Conservation (phyloP, 2,113 vertebrate genomes). For the Boleophthalmus pectinirostris region DNA sequence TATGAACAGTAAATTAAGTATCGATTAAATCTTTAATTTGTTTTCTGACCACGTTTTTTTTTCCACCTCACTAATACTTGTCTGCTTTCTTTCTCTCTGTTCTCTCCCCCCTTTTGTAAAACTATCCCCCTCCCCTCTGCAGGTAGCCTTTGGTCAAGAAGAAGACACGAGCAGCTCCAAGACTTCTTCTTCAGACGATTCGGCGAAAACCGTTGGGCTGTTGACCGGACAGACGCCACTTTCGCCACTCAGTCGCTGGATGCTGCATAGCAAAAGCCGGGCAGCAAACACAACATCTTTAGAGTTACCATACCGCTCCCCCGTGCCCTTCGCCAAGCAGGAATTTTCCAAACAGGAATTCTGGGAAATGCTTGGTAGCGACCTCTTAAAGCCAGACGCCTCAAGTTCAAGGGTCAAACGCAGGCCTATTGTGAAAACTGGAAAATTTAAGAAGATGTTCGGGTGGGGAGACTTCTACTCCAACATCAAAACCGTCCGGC, state of each 20-base stretch:
- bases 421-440: slow-evolving; percentile 80
- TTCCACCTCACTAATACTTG: slow-evolving; percentile 51
- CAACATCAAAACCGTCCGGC: slow-evolving; percentile 97
- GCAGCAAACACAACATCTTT: slow-evolving; percentile 79
- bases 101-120: slow-evolving; percentile 4
- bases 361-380: slow-evolving; percentile 83
- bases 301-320: slow-evolving; percentile 83
- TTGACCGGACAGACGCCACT: slow-evolving; percentile 70
- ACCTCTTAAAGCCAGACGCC: slow-evolving; percentile 72
- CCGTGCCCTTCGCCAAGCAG: slow-evolving; percentile 78
- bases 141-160: slow-evolving; percentile 80
- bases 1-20: slow-evolving; percentile 71
- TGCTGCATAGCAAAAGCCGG: slow-evolving; percentile 77
- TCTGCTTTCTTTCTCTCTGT: slow-evolving; percentile 37
- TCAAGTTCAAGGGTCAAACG: slow-evolving; percentile 78
- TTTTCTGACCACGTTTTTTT: slow-evolving; percentile 55
- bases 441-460: slow-evolving; percentile 93
- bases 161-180: slow-evolving; percentile 67
- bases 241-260: slow-evolving; percentile 81
- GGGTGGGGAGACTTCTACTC: slow-evolving; percentile 99
- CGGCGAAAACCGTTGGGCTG: slow-evolving; percentile 75
- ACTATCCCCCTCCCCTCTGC: slow-evolving; percentile 14
- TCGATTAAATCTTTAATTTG: slow-evolving; percentile 66
- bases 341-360: slow-evolving; percentile 85
- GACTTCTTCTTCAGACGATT: slow-evolving; percentile 64